A percentile compares a stretch with the other conserved stretches of the same genome.
phyloP scores from a whole-genome alignment of 2,888 invertebrate species.

The Asteroscopus sphinx region DNA sequence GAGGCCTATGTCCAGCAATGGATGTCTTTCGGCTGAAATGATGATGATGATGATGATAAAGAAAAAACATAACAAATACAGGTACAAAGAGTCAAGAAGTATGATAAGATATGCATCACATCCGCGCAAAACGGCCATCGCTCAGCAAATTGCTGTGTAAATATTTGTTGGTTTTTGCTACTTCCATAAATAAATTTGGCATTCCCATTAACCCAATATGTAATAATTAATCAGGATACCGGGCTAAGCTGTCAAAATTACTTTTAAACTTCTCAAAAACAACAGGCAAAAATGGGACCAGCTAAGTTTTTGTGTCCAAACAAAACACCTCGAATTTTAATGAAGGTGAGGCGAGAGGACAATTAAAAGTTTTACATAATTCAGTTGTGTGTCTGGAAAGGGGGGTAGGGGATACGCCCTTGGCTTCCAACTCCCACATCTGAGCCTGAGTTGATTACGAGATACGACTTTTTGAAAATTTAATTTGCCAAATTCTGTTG shows the following conservation, averaged over 20 bases:
- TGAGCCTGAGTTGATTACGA: slow-evolving; percentile 67
- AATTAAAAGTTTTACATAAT: slow-evolving; percentile 82
- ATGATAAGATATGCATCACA: too few species aligned
- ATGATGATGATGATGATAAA: too few species aligned
- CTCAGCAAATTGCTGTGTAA: too few species aligned
- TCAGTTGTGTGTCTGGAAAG: slow-evolving; percentile 70
- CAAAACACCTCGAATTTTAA: slow-evolving; percentile 79
- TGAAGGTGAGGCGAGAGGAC: slow-evolving; percentile 75
- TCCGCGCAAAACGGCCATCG: too few species aligned
- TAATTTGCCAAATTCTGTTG: slow-evolving; percentile 66
- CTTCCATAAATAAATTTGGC: slow-evolving; percentile 2
- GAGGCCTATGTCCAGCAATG: too few species aligned
- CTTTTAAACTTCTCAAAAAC: slow-evolving; percentile 52
- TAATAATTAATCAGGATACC: slow-evolving; percentile 33
- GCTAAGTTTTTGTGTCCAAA: slow-evolving; percentile 67
- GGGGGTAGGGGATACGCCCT: slow-evolving; percentile 32
- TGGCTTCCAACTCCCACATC: slow-evolving; percentile 58
- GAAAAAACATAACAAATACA: too few species aligned
- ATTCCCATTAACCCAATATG: slow-evolving; percentile 14
- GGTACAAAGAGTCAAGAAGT: too few species aligned
- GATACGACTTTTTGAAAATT: slow-evolving; percentile 71
- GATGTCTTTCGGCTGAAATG: too few species aligned
- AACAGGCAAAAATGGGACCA: slow-evolving; percentile 41
- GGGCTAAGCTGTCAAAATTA: slow-evolving; percentile 31
- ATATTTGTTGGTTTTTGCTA: too few species aligned